Conservation (phyloP, 1,140 invertebrate species). For the Leptopilina boulardi region DNA sequence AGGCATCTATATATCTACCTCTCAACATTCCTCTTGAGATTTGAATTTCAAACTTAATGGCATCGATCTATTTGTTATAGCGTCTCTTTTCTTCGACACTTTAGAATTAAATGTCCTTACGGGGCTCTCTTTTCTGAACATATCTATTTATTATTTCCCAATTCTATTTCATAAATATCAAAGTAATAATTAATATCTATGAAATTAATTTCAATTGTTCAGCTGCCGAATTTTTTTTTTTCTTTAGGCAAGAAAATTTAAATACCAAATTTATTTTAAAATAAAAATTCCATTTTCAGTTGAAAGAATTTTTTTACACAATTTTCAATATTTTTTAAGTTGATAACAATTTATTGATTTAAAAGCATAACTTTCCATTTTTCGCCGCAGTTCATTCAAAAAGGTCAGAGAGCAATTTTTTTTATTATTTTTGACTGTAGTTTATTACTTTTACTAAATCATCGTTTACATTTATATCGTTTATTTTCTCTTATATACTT, state of each 20-base stretch:
- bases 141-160: constrained; percentile 2
- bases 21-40: constrained; percentile 20
- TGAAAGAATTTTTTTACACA: too few relatives aligned
- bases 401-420: background rate
- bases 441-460: background rate
- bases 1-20: background rate
- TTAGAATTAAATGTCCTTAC: constrained; percentile 7
- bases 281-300: too few relatives aligned
- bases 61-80: constrained; percentile 13
- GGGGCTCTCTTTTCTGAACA: background rate
- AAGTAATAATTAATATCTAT: too few relatives aligned
- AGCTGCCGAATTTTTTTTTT: too few relatives aligned
- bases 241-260: too few relatives aligned
- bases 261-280: too few relatives aligned
- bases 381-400: background rate
- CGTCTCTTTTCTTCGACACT: background rate
- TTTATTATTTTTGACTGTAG: background rate
- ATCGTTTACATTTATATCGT: background rate
- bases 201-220: too few relatives aligned
- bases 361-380: background rate
- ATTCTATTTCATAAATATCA: background rate
- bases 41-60: background rate
- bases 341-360: background rate
- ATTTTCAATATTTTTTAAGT: too few relatives aligned
- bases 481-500: background rate